Base-by-base conservation (phyloP, 2,797 vertebrate species). In the Ptychobarbus kaznakovi region DNA sequence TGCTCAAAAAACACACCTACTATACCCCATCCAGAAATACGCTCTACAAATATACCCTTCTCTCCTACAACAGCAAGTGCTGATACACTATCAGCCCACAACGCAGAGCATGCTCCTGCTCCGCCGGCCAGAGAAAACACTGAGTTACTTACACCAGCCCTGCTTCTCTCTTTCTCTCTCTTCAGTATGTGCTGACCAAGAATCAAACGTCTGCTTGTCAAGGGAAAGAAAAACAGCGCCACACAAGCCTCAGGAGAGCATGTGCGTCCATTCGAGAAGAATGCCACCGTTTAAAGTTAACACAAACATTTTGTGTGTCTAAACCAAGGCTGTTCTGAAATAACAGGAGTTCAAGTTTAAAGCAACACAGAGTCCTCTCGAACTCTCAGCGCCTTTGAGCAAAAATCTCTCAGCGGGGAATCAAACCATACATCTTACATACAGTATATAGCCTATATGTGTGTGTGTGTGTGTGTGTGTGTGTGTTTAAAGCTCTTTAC, bases 271-370 rank as follows among this genome's bases (percentile, higher is more conserved):
- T 83, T 61, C 18, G 51, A 63, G 58, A 87, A 72, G 76, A 88
- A 81, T 53, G 77, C 18, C 80, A 68, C 72, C 22, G 28, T 87
- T 85, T 87, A 76, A 66, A 35, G 72, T 85, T 38, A 81, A 86
- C 53, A 8, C 76, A 86, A 82, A 85, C 84, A 61, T 82, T 89
- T 81, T 88, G 72, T 77, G 74, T 80, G 75, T 90, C 46, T 81
- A 80, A 82, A 88, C 81, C 92, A 91, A 92, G 89, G 92, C 87
- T 92, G 75, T 89, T 92, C 86, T 87, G 85, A 87, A 91, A 82
- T 87, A 88, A 89, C 89, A 90, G 82, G 65, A n/a, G 73, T 91
- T 90, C 42, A 92, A 88, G 90, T 92, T 89, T 89, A 90, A 91
- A 87, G 84, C 85, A 89, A 91, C 90, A 90, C 65, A 77, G 65